Conservation (phyloP, 2,113 vertebrate species). For the Phaethon lepturus region DNA sequence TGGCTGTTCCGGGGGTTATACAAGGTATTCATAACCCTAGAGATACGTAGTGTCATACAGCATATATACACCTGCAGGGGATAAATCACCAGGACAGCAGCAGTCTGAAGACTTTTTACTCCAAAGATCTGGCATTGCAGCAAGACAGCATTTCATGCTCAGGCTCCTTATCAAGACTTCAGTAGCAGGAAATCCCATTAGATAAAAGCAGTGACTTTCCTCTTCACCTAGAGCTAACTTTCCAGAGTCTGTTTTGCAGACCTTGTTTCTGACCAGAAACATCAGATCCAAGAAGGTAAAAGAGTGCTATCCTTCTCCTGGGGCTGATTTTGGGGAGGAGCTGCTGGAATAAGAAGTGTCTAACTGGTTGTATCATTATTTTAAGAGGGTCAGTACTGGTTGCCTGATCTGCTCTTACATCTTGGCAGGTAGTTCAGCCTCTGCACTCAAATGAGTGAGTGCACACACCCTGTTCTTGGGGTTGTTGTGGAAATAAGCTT, state of each 20-base stretch:
- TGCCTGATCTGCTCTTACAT: not conserved
- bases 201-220: not conserved
- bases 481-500: not conserved
- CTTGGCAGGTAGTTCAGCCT: not conserved
- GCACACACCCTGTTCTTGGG: not conserved
- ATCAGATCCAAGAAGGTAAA: not conserved
- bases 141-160: not conserved
- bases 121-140: not conserved
- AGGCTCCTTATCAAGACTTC: not conserved
- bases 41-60: not conserved
- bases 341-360: not conserved
- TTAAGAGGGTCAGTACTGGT: not conserved
- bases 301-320: not conserved
- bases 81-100: not conserved
- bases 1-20: not conserved
- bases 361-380: not conserved
- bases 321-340: not conserved
- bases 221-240: not conserved
- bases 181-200: not conserved
- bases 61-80: not conserved
- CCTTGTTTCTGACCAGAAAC: not conserved
- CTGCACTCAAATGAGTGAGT: not conserved
- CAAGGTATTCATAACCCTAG: not conserved
- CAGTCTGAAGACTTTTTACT: not conserved
- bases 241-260: not conserved